A percentile compares a stretch with the other conserved stretches of the same genome.
phyloP scores from a whole-genome alignment of 2,888 invertebrate species.

The Micoletzkya japonica region DNA sequence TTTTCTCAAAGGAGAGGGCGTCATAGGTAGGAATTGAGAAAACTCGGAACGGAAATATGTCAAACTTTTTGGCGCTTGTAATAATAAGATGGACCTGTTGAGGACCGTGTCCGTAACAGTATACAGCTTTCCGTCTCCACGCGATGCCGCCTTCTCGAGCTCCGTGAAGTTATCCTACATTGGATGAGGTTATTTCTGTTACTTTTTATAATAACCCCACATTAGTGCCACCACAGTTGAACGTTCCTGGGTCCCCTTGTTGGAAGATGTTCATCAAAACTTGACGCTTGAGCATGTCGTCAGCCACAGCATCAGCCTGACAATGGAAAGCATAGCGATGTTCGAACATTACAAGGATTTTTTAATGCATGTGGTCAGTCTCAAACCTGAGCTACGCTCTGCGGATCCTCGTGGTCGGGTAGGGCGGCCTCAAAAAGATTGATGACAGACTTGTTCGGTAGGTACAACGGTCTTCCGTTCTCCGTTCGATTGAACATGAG shows the following conservation, averaged over 20 bases:
- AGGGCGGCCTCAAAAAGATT: neutral
- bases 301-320: too few species aligned
- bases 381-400: too few species aligned
- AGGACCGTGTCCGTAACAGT: neutral
- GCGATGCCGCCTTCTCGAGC: neutral
- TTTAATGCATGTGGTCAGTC: too few species aligned
- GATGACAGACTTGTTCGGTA: conserved; percentile 4
- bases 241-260: neutral
- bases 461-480: neutral
- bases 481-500: neutral
- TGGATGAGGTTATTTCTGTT: neutral
- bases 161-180: neutral
- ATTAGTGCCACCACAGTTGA: neutral
- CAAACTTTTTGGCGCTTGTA: too few species aligned
- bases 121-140: conserved; percentile 8
- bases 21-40: too few species aligned
- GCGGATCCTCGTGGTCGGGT: neutral
- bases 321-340: too few species aligned
- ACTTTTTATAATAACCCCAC: neutral
- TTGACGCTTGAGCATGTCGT: neutral
- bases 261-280: neutral
- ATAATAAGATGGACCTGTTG: neutral
- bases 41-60: too few species aligned
- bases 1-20: too few species aligned
- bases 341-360: too few species aligned